phyloP scores from a whole-genome alignment of 2,888 invertebrate species.

The Lacanobia wlatinum region DNA sequence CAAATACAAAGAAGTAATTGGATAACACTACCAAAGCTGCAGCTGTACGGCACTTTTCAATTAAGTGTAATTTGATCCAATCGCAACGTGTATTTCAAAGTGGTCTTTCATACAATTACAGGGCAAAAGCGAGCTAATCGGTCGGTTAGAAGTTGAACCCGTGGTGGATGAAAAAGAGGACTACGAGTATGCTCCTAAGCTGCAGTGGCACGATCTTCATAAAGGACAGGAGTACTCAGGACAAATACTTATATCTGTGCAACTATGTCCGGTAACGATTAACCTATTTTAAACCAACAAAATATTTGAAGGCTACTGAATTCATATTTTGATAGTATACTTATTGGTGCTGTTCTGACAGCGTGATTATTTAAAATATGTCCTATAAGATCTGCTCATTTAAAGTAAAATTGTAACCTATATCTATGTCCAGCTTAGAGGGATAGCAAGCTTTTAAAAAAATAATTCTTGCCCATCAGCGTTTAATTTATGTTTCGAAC shows the following conservation, averaged over 20 bases:
- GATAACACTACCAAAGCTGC: no score
- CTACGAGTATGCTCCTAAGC: slow-evolving; percentile 79
- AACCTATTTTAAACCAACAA: not conserved
- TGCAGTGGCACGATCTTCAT: slow-evolving; percentile 87
- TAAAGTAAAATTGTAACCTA: no score
- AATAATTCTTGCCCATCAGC: no score
- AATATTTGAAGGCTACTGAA: not conserved
- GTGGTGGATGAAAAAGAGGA: slow-evolving; percentile 69
- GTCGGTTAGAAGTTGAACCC: slow-evolving; percentile 75
- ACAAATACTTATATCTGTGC: slow-evolving; percentile 88
- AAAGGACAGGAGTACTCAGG: slow-evolving; percentile 81
- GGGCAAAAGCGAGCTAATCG: slow-evolving; percentile 76
- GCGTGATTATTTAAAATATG: no score
- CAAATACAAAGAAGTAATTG: no score
- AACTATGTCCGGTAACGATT: slow-evolving; percentile 78
- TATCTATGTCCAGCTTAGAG: no score
- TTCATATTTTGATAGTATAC: not conserved
- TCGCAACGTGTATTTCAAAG: no score
- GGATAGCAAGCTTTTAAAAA: no score
- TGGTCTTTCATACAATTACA: slow-evolving; percentile 43
- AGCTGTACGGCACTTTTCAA: no score
- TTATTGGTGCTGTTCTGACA: no score
- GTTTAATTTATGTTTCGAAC: no score
- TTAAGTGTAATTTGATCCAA: not conserved
- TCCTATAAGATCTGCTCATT: no score